phyloP scores from a whole-genome alignment of 2,888 invertebrate genomes.

The Lumbricus terrestris region DNA sequence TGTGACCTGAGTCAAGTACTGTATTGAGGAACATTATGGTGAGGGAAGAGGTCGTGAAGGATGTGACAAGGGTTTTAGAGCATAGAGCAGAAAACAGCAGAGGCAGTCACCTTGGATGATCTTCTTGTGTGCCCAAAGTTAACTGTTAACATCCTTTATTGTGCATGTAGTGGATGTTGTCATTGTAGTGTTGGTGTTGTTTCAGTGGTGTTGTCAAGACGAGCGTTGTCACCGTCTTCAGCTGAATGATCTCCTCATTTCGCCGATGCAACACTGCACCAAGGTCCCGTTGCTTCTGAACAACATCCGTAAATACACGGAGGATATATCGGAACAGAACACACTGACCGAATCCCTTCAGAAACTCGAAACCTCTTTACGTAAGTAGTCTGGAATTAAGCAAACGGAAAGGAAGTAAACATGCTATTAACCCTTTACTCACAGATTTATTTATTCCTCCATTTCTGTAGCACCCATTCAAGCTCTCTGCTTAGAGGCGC shows the following conservation, averaged over 20 bases:
- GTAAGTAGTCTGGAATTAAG: slow-evolving; percentile 59
- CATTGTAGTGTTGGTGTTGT: not conserved
- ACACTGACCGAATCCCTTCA: slow-evolving; percentile 64
- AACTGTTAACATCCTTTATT: too few species aligned
- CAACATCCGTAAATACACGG: slow-evolving; percentile 65
- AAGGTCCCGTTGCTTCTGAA: slow-evolving; percentile 67
- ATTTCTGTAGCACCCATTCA: too few species aligned
- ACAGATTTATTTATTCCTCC: too few species aligned
- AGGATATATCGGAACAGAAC: slow-evolving; percentile 61
- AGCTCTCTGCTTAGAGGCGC: too few species aligned
- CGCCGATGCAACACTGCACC: slow-evolving; percentile 68
- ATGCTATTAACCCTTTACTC: too few species aligned
- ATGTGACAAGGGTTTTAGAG: too few species aligned
- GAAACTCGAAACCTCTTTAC: slow-evolving; percentile 65
- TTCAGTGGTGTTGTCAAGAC: slow-evolving; percentile 66
- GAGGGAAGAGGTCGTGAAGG: too few species aligned
- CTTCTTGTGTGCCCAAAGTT: too few species aligned
- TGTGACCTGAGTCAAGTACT: too few species aligned
- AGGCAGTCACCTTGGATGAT: too few species aligned
- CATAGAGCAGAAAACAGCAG: too few species aligned
- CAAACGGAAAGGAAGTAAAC: not conserved
- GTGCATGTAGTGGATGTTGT: not conserved
- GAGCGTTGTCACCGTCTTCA: slow-evolving; percentile 67
- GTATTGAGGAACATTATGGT: too few species aligned
- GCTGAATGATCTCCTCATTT: slow-evolving; percentile 67